A percentile compares a stretch with the other conserved stretches of the same genome.
Conservation (phyloP, 2,888 invertebrate genomes). For the Halictus quadricinctus region DNA sequence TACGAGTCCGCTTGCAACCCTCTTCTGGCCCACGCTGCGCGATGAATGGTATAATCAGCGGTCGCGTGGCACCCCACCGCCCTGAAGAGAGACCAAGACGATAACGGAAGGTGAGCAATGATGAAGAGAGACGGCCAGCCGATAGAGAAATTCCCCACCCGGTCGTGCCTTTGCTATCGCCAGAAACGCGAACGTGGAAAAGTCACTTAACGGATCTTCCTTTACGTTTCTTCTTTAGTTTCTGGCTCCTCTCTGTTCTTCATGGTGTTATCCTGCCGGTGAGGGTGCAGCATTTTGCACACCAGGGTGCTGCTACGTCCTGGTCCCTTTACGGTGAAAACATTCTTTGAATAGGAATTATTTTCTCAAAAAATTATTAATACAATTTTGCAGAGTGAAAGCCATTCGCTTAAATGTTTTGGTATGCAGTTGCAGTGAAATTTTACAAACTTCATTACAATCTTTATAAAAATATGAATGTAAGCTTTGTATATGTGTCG, state of each 20-base stretch:
- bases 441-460: too few species aligned
- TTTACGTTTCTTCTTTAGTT: background rate
- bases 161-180: conserved; percentile 41
- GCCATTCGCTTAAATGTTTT: too few species aligned
- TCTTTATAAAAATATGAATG: too few species aligned
- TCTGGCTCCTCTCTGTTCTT: background rate
- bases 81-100: conserved; percentile 50
- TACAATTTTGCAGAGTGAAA: too few species aligned
- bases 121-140: conserved; percentile 30
- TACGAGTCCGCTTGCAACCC: conserved; percentile 78
- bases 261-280: background rate
- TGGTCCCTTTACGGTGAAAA: background rate
- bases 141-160: conserved; percentile 50
- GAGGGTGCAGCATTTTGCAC: background rate
- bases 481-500: too few species aligned
- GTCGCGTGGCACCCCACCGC: conserved; percentile 80
- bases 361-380: background rate
- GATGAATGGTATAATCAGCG: conserved; percentile 82
- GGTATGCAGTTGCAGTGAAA: too few species aligned
- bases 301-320: background rate
- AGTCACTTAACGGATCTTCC: conserved; percentile 51
- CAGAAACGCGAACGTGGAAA: conserved; percentile 51
- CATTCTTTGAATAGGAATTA: background rate
- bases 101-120: conserved; percentile 41
- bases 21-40: conserved; percentile 75